These are phyloP conservation scores for Myripristis jacobus DNA, from an alignment of 2,797 vertebrate species.

Conservation along the genomic window DNA sequence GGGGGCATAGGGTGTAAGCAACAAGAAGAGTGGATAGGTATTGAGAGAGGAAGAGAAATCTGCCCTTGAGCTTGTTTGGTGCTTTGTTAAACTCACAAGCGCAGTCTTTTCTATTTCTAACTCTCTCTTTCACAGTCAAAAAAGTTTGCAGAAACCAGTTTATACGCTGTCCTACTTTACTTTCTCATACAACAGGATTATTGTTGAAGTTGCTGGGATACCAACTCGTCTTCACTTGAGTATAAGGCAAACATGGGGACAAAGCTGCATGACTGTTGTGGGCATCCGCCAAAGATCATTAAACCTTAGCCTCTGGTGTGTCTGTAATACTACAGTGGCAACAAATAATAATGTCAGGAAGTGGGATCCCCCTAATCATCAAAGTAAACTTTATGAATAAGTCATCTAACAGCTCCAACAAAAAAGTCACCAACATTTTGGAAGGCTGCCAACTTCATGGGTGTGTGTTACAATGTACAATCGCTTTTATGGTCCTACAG, in stretches of 20 bases:
- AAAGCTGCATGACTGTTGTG: conserved; percentile 50
- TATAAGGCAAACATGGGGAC: conserved; percentile 56
- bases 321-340: conserved; percentile 57
- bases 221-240: conserved; percentile 36
- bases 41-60: conserved; percentile 63
- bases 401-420: conserved; percentile 61
- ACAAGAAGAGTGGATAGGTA: conserved; percentile 52
- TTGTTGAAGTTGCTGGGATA: conserved; percentile 42
- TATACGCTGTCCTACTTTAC: conserved; percentile 51
- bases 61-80: conserved; percentile 75
- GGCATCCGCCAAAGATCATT: conserved; percentile 69
- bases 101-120: conserved; percentile 50
- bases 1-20: conserved; percentile 46
- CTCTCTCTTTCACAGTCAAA: conserved; percentile 28
- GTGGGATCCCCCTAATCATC: conserved; percentile 67
- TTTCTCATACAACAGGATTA: conserved; percentile 35
- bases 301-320: conserved; percentile 67
- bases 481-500: conserved; percentile 20
- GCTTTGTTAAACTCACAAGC: conserved; percentile 65
- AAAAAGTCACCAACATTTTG: conserved; percentile 30
- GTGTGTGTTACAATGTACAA: conserved; percentile 32
- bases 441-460: conserved; percentile 62
- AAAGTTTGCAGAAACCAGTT: conserved; percentile 49
- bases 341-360: conserved; percentile 53
- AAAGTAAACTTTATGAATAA: conserved; percentile 79